Conservation (phyloP, 2,888 invertebrate species). For the Rotaria magnacalcarata region DNA sequence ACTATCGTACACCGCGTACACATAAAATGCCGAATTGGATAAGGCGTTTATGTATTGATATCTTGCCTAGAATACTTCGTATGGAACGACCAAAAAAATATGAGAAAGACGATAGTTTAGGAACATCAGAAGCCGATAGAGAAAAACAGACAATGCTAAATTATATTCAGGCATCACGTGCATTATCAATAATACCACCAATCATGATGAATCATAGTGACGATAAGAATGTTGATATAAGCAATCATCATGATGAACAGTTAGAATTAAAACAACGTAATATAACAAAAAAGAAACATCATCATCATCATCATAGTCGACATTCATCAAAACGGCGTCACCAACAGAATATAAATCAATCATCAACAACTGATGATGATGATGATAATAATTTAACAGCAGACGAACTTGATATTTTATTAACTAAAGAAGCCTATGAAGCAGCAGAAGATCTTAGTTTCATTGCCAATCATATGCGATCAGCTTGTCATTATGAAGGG, state of each 20-base stretch:
- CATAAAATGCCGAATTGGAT: conserved; percentile 77
- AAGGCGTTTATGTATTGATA: background rate
- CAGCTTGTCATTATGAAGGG: conserved; percentile 16
- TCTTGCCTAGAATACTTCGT: background rate
- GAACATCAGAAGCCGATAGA: background rate
- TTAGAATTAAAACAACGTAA: background rate
- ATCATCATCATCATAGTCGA: background rate
- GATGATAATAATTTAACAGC: background rate
- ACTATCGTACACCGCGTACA: conserved; percentile 87
- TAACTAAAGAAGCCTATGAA: conserved; percentile 35
- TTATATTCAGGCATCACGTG: conserved; percentile 27
- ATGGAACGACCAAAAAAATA: conserved; percentile 33
- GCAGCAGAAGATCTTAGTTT: conserved; percentile 21
- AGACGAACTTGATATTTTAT: background rate
- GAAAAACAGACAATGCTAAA: background rate
- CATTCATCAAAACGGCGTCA: conserved; percentile 7
- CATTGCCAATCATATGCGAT: conserved; percentile 22
- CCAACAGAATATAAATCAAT: background rate
- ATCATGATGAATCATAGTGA: background rate
- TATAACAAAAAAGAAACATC: background rate
- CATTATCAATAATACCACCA: background rate
- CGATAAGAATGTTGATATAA: background rate
- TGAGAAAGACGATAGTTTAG: background rate
- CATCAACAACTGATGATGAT: background rate
- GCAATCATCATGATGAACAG: background rate